Evolutionary conservation across 37 sponge, comb jelly and placozoan species (phyloP).

Genomic region (Spongilla lacustris): DNA sequence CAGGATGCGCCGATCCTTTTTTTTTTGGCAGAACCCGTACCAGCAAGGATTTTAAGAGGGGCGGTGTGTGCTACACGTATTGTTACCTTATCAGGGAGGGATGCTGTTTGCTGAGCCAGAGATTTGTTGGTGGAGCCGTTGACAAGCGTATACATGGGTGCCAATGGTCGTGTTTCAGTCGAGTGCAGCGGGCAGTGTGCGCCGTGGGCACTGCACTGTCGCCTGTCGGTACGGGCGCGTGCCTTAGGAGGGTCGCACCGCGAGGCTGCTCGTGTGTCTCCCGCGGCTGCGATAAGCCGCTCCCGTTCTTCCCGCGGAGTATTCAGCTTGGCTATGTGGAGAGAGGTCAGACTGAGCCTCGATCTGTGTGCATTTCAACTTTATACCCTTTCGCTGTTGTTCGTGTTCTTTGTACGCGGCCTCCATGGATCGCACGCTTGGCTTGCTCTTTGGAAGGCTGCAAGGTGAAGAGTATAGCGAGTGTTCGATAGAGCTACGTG

Average conservation of each 20-base stretch:
- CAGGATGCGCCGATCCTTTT: constrained; percentile 19
- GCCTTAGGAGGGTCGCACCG: background rate
- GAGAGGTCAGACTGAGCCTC: too few relatives aligned
- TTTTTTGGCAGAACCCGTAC: background rate
- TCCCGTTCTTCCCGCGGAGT: constrained; percentile 12
- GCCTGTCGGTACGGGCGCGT: background rate
- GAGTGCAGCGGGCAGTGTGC: too few relatives aligned
- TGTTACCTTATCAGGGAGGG: constrained; percentile 6
- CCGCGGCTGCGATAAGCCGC: background rate
- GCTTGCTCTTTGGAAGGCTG: too few relatives aligned
- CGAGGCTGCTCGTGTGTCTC: background rate
- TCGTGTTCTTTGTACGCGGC: background rate
- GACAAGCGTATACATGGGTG: too few relatives aligned
- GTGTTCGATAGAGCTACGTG: too few relatives aligned
- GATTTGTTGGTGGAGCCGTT: too few relatives aligned
- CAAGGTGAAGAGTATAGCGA: too few relatives aligned
- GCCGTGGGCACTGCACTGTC: background rate
- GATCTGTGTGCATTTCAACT: too few relatives aligned
- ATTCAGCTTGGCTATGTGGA: constrained; percentile 3
- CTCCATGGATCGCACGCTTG: background rate
- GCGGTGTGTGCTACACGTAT: too few relatives aligned
- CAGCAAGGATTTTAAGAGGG: too few relatives aligned
- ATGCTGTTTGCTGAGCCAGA: background rate
- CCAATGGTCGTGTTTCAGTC: too few relatives aligned
- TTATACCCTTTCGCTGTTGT: background rate